Conservation (phyloP, 2,888 invertebrate species). For the Gnatocerus cornutus region DNA sequence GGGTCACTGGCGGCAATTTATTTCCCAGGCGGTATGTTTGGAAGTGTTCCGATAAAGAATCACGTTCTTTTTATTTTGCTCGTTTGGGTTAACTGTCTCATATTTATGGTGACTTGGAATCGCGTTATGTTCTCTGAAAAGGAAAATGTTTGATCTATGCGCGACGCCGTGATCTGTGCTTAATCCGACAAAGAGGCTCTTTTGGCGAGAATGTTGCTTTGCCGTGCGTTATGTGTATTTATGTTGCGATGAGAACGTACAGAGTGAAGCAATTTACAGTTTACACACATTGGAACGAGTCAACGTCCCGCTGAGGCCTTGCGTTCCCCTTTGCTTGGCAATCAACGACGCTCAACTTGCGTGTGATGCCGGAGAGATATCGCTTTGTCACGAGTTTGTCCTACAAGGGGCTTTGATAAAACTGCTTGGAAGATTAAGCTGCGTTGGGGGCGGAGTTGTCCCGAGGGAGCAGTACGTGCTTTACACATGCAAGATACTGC, state of each 20-base stretch:
- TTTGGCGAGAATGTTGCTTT: conserved; percentile 30
- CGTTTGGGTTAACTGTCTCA: conserved; percentile 19
- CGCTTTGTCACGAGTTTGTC: conserved; percentile 31
- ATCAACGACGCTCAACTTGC: conserved; percentile 23
- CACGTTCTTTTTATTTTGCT: conserved; percentile 22
- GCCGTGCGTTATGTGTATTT: conserved; percentile 31
- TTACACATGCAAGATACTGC: conserved; percentile 9
- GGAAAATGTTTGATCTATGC: conserved; percentile 19
- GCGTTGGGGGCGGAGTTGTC: neutral
- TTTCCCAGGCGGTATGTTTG: conserved; percentile 27
- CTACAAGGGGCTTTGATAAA: conserved; percentile 24
- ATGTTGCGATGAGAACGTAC: conserved; percentile 31
- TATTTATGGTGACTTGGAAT: conserved; percentile 19
- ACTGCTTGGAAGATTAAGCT: conserved; percentile 18
- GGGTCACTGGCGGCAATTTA: conserved; percentile 30
- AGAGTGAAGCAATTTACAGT: conserved; percentile 29
- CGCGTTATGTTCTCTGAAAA: conserved; percentile 3
- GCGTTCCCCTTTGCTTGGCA: conserved; percentile 20
- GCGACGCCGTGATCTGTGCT: neutral
- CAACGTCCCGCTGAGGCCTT: conserved; percentile 31
- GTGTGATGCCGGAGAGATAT: conserved; percentile 28
- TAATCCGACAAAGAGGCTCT: conserved; percentile 22
- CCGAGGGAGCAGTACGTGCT: conserved; percentile 1
- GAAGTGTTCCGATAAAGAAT: conserved; percentile 21
- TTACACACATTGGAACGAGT: conserved; percentile 37